Base-by-base conservation (phyloP, 2,888 invertebrate genomes). In the Sipha maydis region DNA sequence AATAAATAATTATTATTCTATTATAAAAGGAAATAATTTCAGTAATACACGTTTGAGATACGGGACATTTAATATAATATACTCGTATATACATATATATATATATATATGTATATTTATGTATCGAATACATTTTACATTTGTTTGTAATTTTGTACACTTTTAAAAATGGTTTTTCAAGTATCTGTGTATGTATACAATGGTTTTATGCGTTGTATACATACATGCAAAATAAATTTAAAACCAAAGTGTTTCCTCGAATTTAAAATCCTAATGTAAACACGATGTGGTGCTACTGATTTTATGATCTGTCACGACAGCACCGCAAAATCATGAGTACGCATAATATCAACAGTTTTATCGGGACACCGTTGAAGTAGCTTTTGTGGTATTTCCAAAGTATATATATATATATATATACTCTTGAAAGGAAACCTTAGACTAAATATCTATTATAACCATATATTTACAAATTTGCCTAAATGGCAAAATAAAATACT, bases 231-330 rank as follows among this genome's bases (percentile, higher is more conserved):
- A 76, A 76, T 54, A n/a, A 69, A 85, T 69, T 85, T 76, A 85
- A 85, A 78, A 80, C 79, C 71, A 80, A 86, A 86, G 73, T 73
- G 73, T 79, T 86, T 79, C 56, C 61, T 28, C 41, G 56, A 80
- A 85, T 41, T 31, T 41, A 31, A 76, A 78, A 78, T 69, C 48
- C 48, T 19, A 48, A 54, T n/a, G 54, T 69, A 85, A 85, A 85
- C 85, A 85, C 85, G 34, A 41, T 82, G 79, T 17, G 88, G 76
- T 76, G 75, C 80, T 21, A 21, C 88, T 88, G 80, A 88, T 88
- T 75, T 88, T 82, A 88, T 88, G 88, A 80, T 88, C 80, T 73
- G 88, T 82, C 88, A 88, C 88, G 88, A 76, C 82, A 67, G 80
- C 88, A 88, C 88, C 88, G 73, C 88, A 80, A 48, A 82, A 82